Conservation (phyloP, 1,140 invertebrate species). For the Spodoptera litura region DNA sequence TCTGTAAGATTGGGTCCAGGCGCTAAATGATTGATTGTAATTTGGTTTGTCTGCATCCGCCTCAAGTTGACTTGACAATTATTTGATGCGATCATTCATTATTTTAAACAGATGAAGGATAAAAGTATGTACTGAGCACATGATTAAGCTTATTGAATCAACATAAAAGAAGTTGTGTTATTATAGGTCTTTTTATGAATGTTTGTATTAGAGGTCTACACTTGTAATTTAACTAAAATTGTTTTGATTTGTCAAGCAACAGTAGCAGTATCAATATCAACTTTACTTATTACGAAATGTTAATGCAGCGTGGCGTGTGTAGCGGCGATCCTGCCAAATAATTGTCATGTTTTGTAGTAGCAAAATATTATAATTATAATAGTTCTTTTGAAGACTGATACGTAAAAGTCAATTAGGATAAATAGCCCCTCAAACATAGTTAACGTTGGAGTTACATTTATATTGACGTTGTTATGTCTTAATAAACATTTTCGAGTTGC, state of each 20-base stretch:
- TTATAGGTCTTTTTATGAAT: no score
- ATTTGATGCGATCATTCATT: conserved; percentile 12
- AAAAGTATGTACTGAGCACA: no score
- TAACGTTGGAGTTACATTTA: not conserved
- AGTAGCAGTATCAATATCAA: no score
- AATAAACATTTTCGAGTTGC: conserved; percentile 8
- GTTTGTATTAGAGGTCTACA: no score
- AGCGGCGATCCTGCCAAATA: not conserved
- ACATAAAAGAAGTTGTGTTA: no score
- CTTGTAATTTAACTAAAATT: no score
- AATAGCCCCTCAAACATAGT: conserved; percentile 39
- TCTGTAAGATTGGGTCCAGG: conserved; percentile 27
- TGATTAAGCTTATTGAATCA: no score
- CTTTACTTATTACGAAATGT: no score
- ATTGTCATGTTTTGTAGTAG: conserved; percentile 23
- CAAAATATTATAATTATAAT: conserved; percentile 34
- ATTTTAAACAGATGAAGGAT: no score
- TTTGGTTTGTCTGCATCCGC: conserved; percentile 35
- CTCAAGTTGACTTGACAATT: conserved; percentile 9
- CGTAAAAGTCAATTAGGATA: conserved; percentile 77
- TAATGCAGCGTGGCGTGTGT: no score
- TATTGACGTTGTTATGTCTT: conserved; percentile 44
- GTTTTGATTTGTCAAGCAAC: no score
- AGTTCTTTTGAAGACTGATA: conserved; percentile 74
- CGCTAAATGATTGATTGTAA: conserved; percentile 27